Percentiles rank a stretch among this genome's conserved stretches.
phyloP scores from a whole-genome alignment of 35 echinoderm and acorn worm genomes.

The Ophiothrix spiculata region DNA sequence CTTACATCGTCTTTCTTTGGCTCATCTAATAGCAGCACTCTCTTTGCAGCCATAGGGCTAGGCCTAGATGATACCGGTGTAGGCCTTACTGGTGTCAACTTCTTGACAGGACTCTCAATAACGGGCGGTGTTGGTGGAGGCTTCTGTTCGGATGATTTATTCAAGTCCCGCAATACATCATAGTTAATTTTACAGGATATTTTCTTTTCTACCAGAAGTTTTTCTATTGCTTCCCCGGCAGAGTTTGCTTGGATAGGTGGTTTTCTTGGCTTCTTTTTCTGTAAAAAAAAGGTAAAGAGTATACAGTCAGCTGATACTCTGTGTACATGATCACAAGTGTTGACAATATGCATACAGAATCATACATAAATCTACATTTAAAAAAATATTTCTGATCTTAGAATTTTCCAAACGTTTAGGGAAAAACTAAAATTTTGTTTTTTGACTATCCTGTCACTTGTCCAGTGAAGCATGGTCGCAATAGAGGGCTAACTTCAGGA shows the following conservation, averaged over 20 bases:
- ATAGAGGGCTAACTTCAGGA: no score
- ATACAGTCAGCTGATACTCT: no score
- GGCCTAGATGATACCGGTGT: conserved; percentile 29
- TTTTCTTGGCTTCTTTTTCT: conserved; percentile 62
- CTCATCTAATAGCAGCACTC: background rate
- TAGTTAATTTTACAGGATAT: conserved; percentile 99
- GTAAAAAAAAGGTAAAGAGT: no score
- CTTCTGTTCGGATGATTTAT: conserved; percentile 20
- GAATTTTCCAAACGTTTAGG: no score
- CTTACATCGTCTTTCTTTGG: conserved; percentile 12
- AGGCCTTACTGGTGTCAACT: conserved; percentile 23
- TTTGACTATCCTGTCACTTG: no score
- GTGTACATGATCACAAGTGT: no score
- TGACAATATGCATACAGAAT: no score
- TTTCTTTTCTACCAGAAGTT: conserved; percentile 90
- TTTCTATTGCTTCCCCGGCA: conserved; percentile 96
- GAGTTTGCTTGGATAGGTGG: conserved; percentile 75
- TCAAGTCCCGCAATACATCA: conserved; percentile 80
- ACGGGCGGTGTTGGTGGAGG: conserved; percentile 20
- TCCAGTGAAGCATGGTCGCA: no score
- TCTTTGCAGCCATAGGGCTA: conserved; percentile 18
- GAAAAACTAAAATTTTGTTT: no score
- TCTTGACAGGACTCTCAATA: conserved; percentile 34
- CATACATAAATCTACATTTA: no score
- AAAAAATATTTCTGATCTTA: no score